These are phyloP conservation scores for Pristiophorus japonicus DNA, from an alignment of 2,113 vertebrate species.

Conservation along the genomic window DNA sequence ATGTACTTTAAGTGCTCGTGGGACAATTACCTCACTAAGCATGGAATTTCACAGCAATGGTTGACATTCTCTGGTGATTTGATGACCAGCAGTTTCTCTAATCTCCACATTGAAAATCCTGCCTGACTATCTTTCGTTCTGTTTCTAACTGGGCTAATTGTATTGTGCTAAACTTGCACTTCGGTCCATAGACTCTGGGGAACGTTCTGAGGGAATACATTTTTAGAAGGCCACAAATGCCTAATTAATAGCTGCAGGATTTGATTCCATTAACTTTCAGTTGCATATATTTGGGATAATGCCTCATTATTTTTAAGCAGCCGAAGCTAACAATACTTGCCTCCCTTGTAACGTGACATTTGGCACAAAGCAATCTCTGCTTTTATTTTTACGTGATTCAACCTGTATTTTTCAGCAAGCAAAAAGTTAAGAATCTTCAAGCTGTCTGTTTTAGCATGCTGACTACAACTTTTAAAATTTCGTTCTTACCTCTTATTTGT, in stretches of 20 bases:
- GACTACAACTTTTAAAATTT: neutral
- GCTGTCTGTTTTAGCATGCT: neutral
- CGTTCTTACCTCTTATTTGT: neutral
- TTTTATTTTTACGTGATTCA: neutral
- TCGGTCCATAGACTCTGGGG: neutral
- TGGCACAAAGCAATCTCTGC: neutral
- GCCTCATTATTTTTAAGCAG: neutral
- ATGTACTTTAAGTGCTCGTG: neutral
- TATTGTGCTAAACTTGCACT: neutral
- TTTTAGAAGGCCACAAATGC: neutral
- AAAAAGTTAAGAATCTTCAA: neutral
- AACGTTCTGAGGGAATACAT: neutral
- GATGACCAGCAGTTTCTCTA: neutral
- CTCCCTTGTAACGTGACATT: neutral
- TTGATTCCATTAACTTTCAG: neutral
- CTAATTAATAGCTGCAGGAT: conserved; percentile 8
- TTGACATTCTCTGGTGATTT: neutral
- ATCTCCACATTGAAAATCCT: neutral
- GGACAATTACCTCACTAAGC: neutral
- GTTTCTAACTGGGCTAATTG: neutral
- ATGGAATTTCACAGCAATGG: neutral
- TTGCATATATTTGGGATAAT: neutral
- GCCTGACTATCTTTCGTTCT: neutral
- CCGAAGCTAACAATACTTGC: neutral
- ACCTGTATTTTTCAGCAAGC: neutral